Base-by-base conservation (phyloP, 2,888 invertebrate species). In the Xestia sexstrigata region DNA sequence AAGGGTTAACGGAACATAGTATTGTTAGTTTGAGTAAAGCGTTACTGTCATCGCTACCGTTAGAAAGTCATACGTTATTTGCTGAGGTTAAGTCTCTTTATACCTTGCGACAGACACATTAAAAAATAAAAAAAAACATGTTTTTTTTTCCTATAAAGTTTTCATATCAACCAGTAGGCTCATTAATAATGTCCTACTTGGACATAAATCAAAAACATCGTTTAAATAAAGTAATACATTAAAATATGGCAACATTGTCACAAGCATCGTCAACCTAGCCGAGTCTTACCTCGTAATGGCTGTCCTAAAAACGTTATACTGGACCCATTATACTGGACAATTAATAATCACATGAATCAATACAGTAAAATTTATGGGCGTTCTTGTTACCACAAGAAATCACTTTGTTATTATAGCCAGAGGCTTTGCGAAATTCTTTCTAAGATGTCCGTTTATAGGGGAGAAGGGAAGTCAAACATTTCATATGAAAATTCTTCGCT, bases 311-410 rank as follows among this genome's bases (percentile, higher is more conserved):
- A 80, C 81, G 76, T 62, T 67, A 80, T 65, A 71, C 70, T 72
- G 60, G 49, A 63, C 17, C 80, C 67, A 81, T 78, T 87, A 83
- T 72, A 70, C 39, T 47, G 63, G 67, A 79, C 80, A 88, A 86
- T 88, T 88, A 91, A 88, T 89, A 90, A 88, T 88, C 86, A 80
- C 87, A 90, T 90, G 87, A 90, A 91, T 91, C 90, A 90, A 89
- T 89, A 85, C 76, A 79, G 79, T 78, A 84, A 26, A 85, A 90
- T 90, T 91, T 90, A 91, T 89, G 74, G 81, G 35, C 75, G 83
- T 83, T 89, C 90, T 91, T 90, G 91, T 92, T 89, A 87, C 86
- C 66, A 84, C 72, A 84, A 81, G 81, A 81, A 86, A 89, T 86
- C 81, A 86, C 79, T 88, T 84, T 84, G 81, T 83, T 86, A 87